Conservation (phyloP, 2,888 invertebrate genomes). For the Epirrita christyi region DNA sequence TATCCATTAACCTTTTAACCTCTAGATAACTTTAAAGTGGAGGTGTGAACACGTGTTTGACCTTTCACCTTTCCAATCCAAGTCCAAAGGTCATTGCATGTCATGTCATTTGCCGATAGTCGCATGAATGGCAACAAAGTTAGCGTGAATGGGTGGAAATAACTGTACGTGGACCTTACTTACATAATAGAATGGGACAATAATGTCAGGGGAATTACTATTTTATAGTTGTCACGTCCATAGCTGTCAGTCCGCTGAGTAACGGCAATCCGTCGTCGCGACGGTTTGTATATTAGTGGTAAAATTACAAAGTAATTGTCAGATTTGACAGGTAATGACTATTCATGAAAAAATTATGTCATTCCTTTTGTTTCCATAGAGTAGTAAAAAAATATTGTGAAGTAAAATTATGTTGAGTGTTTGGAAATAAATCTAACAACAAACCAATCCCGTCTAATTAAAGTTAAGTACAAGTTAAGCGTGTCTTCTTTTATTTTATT, state of each 20-base stretch:
- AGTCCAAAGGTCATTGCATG: conserved; percentile 24
- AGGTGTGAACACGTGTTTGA: conserved; percentile 39
- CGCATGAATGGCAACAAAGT: conserved; percentile 21
- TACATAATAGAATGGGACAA: conserved; percentile 22
- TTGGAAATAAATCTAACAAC: too few relatives aligned
- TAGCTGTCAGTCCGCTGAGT: conserved; percentile 16
- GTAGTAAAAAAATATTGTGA: too few relatives aligned
- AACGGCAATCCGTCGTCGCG: too few relatives aligned
- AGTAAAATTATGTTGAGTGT: too few relatives aligned
- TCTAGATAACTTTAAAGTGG: conserved; percentile 29
- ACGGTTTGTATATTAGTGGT: conserved; percentile 22
- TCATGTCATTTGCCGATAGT: conserved; percentile 21
- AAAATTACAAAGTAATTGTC: conserved; percentile 26
- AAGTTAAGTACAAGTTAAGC: too few relatives aligned
- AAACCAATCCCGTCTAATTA: too few relatives aligned
- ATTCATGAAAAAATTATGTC: too few relatives aligned
- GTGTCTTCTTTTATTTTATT: too few relatives aligned
- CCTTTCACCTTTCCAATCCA: conserved; percentile 24
- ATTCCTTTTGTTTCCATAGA: too few relatives aligned
- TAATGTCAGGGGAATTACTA: conserved; percentile 11
- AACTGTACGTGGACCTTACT: conserved; percentile 17
- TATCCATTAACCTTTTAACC: conserved; percentile 35
- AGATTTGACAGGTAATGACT: conserved; percentile 4
- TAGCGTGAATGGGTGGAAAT: conserved; percentile 30
- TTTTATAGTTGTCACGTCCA: conserved; percentile 24